Evolutionary conservation across 92 coral and sea anemone genomes (phyloP).

Genomic region (Siderastrea radians): DNA sequence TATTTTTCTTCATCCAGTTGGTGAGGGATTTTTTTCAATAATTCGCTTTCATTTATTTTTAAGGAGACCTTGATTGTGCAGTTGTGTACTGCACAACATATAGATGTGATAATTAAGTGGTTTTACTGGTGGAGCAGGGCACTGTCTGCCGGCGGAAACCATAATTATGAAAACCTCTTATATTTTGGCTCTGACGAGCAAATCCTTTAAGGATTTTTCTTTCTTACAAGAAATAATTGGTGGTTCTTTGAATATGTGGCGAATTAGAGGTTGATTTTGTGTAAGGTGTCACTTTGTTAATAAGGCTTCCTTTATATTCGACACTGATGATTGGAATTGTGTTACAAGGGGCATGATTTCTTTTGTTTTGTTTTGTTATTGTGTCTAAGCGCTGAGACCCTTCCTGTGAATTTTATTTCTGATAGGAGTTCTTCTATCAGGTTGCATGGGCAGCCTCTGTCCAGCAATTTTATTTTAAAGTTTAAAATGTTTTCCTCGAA

Average conservation of each 20-base stretch:
- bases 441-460: background rate
- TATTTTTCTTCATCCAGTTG: too few relatives aligned
- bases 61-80: too few relatives aligned
- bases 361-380: background rate
- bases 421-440: background rate
- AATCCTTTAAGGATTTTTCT: too few relatives aligned
- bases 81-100: too few relatives aligned
- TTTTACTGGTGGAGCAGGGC: too few relatives aligned
- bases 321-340: too few relatives aligned
- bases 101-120: too few relatives aligned
- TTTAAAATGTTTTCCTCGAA: too few relatives aligned
- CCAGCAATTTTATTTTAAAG: background rate
- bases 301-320: background rate
- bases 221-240: too few relatives aligned
- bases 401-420: background rate
- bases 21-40: too few relatives aligned
- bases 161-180: background rate
- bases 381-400: background rate
- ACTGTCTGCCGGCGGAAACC: background rate
- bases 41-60: too few relatives aligned
- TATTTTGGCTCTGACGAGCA: background rate
- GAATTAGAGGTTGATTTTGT: background rate
- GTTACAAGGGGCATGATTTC: too few relatives aligned
- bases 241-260: background rate
- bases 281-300: background rate